Conservation (phyloP, 2,888 invertebrate genomes). For the Nudaria mundana region DNA sequence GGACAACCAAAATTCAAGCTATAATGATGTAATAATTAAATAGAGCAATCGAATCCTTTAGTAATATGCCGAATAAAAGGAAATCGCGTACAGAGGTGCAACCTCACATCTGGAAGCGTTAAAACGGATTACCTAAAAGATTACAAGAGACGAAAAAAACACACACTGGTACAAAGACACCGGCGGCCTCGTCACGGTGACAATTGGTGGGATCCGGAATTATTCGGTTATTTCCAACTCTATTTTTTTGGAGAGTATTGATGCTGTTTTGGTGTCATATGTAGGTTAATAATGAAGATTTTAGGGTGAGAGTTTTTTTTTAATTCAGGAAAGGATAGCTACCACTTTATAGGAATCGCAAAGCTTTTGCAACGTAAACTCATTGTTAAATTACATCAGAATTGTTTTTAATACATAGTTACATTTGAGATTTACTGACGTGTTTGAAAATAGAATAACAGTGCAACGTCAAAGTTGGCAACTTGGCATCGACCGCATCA, state of each 20-base stretch:
- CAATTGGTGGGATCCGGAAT: slow-evolving; percentile 70
- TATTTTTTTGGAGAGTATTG: slow-evolving; percentile 51
- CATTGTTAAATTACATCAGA: neutral
- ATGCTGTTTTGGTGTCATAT: slow-evolving; percentile 45
- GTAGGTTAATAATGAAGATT: slow-evolving; percentile 37
- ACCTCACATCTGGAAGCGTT: slow-evolving; percentile 75
- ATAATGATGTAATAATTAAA: slow-evolving; percentile 13
- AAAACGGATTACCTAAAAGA: slow-evolving; percentile 77
- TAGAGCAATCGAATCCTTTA: slow-evolving; percentile 41
- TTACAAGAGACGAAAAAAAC: slow-evolving; percentile 66
- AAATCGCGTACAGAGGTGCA: slow-evolving; percentile 43
- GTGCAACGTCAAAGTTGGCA: slow-evolving; percentile 53
- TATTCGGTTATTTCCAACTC: slow-evolving; percentile 59
- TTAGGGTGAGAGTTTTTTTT: slow-evolving; percentile 19
- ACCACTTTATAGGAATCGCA: neutral
- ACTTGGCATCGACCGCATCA: slow-evolving; percentile 73
- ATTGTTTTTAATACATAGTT: slow-evolving; percentile 5
- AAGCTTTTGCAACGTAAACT: neutral
- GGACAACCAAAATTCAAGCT: too few species aligned
- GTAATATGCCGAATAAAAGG: slow-evolving; percentile 38
- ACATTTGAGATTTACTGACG: slow-evolving; percentile 26
- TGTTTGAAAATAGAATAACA: slow-evolving; percentile 54
- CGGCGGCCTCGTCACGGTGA: slow-evolving; percentile 70
- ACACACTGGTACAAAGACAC: slow-evolving; percentile 66
- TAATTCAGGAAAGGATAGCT: neutral